These are phyloP conservation scores for Prorops nasuta DNA, from an alignment of 1,140 invertebrate species.

Conservation along the genomic window DNA sequence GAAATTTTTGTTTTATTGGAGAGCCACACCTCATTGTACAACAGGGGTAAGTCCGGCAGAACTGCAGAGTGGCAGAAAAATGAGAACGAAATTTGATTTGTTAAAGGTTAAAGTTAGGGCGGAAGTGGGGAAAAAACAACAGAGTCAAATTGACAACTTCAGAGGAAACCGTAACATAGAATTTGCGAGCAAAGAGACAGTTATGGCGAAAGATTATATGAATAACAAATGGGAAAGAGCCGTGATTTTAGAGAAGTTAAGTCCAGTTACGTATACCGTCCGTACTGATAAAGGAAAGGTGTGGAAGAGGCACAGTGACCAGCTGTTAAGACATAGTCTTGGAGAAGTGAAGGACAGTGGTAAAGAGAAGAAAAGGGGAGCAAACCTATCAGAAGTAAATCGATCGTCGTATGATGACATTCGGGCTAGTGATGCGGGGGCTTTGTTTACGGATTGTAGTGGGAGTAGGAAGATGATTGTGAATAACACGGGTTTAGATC, in stretches of 20 bases:
- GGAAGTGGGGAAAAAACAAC: background rate
- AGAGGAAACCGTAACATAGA: background rate
- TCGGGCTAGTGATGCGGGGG: too few relatives aligned
- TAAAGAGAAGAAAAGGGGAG: too few relatives aligned
- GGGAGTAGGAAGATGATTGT: too few relatives aligned
- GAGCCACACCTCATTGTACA: background rate
- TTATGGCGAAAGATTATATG: background rate
- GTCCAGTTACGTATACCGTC: background rate
- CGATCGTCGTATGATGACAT: too few relatives aligned
- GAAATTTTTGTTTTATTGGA: background rate
- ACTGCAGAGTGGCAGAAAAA: background rate
- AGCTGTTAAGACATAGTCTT: too few relatives aligned
- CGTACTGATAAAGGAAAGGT: background rate
- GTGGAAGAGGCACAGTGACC: background rate
- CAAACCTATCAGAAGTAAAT: too few relatives aligned
- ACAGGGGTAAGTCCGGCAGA: background rate
- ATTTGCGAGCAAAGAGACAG: background rate
- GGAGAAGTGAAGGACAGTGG: too few relatives aligned
- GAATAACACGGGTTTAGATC: too few relatives aligned
- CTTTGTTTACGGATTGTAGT: too few relatives aligned
- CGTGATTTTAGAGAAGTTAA: background rate
- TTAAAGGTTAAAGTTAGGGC: background rate
- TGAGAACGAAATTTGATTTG: background rate
- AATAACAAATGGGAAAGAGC: background rate
- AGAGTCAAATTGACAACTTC: background rate